Base-by-base conservation (phyloP, 92 coral and sea anemone species). In the Heliopora coerulea region DNA sequence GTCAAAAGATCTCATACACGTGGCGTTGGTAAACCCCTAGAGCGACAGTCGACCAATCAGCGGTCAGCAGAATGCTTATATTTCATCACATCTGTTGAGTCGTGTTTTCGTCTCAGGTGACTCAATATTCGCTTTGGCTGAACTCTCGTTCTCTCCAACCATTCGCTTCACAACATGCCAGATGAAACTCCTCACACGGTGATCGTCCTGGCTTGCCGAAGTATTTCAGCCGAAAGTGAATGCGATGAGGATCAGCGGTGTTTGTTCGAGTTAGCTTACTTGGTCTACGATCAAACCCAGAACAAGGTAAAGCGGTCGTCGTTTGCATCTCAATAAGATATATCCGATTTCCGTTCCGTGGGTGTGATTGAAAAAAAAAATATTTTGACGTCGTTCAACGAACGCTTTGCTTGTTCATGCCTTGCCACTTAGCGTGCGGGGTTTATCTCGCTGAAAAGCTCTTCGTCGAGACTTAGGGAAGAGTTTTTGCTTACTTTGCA, bases 1-100 rank as follows among this genome's bases (percentile, higher is more conserved):
- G 50, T 67, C 74, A 48, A 28, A 44, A 23, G 18, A 18, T 56
- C 24, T 27, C 15, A 75, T 85, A 84, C 97, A 89, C 97, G 97
- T 92, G 97, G 96, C 97, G 85, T 67, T 86, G 86, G 84, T 79
- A 96, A 89, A 79, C 97, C 97, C 96, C 96, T 88, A 84, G 82
- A 72, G 85, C 50, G 68, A 59, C 75, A 15, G 25, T 41, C 42
- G 54, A 65, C 97, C 97, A 92, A 92, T 92, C 89, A 89, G 83
- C 78, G 80, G 28, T 65, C 62, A 68, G 72, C 68, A 74, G 2
- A 5, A 29, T 44, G 59, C 74, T 49, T 46, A 28, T 49, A 67
- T 67, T 67, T 67, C 74, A 67, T 44, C 74, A 30, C 74, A 67
- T 67, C 74, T 67, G 74, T 17, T 67, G 54, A 44, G 59, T 48